Evolutionary conservation across 2,888 invertebrate species (phyloP).

Genomic region (Andrena bucephala): DNA sequence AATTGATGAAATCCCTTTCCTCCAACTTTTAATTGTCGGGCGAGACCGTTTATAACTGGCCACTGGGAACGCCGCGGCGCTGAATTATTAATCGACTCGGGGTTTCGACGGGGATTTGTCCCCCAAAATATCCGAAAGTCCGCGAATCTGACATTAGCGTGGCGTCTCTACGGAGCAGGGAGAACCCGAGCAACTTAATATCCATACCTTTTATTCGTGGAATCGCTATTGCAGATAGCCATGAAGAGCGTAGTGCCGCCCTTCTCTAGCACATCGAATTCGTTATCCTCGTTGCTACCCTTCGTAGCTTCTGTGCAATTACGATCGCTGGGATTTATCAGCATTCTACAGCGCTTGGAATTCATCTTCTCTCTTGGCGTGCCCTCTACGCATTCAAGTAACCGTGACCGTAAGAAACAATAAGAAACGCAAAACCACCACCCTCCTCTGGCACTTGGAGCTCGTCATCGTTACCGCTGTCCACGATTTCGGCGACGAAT

Average conservation of each 20-base stretch:
- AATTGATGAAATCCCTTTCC: slow-evolving; percentile 34
- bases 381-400: neutral
- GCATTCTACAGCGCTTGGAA: neutral
- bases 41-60: neutral
- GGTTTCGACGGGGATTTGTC: slow-evolving; percentile 3
- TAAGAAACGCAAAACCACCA: neutral
- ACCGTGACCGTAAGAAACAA: neutral
- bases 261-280: slow-evolving; percentile 4
- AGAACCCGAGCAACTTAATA: neutral
- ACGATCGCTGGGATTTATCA: neutral
- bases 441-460: neutral
- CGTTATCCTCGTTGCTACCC: neutral
- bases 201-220: neutral
- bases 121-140: neutral
- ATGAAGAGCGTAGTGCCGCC: slow-evolving; percentile 15
- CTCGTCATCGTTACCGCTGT: neutral
- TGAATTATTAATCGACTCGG: slow-evolving; percentile 22
- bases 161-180: too few species aligned
- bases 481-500: neutral
- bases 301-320: slow-evolving; percentile 4
- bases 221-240: slow-evolving; percentile 2
- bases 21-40: slow-evolving; percentile 31
- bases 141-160: neutral
- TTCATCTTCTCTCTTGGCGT: slow-evolving; percentile 9
- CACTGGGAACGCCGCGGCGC: neutral